Conservation (phyloP, 2,797 vertebrate species). For the Neosilurus hyrtlii region DNA sequence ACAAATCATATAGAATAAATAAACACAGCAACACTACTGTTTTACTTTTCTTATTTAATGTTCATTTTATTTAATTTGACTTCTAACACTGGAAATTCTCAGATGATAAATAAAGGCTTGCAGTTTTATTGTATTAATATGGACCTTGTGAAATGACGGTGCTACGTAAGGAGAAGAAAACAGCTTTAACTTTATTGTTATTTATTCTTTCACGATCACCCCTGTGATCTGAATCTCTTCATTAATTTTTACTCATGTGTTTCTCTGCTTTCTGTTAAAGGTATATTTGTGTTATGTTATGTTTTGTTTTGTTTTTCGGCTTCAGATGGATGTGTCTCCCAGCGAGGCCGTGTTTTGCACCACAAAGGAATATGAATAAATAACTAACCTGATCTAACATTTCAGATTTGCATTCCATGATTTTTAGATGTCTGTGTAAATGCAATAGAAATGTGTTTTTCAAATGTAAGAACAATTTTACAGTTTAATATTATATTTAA, state of each 20-base stretch:
- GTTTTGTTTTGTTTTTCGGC: neutral
- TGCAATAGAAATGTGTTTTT: neutral
- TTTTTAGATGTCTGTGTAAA: neutral
- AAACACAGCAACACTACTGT: conserved; percentile 54
- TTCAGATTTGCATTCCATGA: conserved; percentile 15
- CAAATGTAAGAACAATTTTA: neutral
- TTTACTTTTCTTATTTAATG: conserved; percentile 61
- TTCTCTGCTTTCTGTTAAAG: conserved; percentile 40
- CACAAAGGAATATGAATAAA: conserved; percentile 36
- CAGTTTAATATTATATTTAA: neutral
- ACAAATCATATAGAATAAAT: conserved; percentile 33
- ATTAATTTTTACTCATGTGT: conserved; percentile 24
- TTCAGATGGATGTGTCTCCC: conserved; percentile 33
- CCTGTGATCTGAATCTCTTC: conserved; percentile 43
- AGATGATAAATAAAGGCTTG: conserved; percentile 49
- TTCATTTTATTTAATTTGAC: conserved; percentile 66
- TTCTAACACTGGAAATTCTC: conserved; percentile 74
- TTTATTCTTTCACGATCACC: conserved; percentile 69
- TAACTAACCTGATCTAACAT: conserved; percentile 13
- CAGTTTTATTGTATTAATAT: conserved; percentile 43
- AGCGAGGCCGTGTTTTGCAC: conserved; percentile 18
- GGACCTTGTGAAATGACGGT: conserved; percentile 48
- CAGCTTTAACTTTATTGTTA: conserved; percentile 59
- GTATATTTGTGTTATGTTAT: conserved; percentile 12
- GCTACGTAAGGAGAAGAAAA: conserved; percentile 47